Evolutionary conservation across 2,888 invertebrate species (phyloP), one percentile per base, ranked within the genome.

Genomic region (Pammene fasciana): DNA sequence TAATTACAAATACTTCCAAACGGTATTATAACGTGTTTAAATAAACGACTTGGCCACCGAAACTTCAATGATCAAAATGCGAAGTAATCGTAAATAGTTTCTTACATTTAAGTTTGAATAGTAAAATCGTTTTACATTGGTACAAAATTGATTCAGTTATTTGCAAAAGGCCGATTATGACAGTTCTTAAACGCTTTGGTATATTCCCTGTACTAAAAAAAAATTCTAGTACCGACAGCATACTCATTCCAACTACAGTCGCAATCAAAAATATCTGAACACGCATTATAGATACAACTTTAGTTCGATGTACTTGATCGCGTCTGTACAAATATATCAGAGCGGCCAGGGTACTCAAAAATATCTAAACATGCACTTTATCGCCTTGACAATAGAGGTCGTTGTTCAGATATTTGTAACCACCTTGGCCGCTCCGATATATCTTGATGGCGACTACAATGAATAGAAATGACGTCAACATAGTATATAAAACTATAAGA

Each of bases 1-100:
- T 85, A 87, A 87, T 85, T 86, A 86, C 84, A 81, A 80, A 72
- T 43, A 52, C 26, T 64, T 46, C 18, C 38, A 48, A 60, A 61
- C 14, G 18, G 36, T 48, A 46, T 38, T 48, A 7, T 38, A 16
- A 48, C 48, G 14, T 34, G 18, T 46, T 4, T 38, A 38, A 38
- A 9, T 11, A 34, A 61, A 61, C 60, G 36, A 16, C 36, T 48
- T 38, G 45, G 34, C 60, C 16, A 16, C 5, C 38, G 50, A 61
- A 48, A 50, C 61, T 38, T 60, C 7, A 45, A n/a, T 36, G 48
- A 36, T 60, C 6, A 48, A 48, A 48, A 60, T 48, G 11, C 14
- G 14, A 14, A 18, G 16, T 16, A 46, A 26, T 26, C 26, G 4
- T 26, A 26, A 26, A 26, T 26, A 26, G 26, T 16, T 46, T 61